phyloP scores from a whole-genome alignment of 1,140 invertebrate genomes.

The Ctenoplectra terminalis region DNA sequence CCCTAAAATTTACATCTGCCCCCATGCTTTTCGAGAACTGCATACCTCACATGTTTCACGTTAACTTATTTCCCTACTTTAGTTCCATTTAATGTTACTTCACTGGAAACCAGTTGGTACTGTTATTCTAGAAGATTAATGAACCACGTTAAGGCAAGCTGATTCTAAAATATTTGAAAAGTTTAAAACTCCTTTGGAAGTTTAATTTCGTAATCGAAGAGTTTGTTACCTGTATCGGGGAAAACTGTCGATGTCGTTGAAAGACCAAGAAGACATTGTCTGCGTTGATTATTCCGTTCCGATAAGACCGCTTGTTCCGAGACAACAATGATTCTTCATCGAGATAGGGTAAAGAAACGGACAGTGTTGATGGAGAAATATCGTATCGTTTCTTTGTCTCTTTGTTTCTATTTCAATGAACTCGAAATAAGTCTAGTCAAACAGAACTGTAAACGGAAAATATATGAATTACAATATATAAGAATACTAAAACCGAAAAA shows the following conservation, averaged over 20 bases:
- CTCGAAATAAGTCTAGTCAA: neutral
- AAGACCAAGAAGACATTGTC: slow-evolving; percentile 1
- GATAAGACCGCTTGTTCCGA: neutral
- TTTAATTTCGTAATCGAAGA: neutral
- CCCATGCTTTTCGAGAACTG: neutral
- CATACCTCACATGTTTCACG: neutral
- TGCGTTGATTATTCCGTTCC: slow-evolving; percentile 15
- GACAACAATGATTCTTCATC: slow-evolving; percentile 1
- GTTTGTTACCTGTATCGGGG: neutral
- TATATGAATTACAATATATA: too few species aligned
- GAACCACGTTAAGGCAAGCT: neutral
- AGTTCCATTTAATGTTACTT: neutral
- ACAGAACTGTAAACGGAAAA: neutral
- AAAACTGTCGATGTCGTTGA: neutral
- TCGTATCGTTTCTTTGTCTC: neutral
- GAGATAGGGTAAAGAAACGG: slow-evolving; percentile 1
- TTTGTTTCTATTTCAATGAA: neutral
- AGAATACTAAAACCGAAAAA: neutral
- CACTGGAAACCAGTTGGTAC: too few species aligned
- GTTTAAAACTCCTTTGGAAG: neutral
- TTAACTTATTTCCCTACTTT: neutral
- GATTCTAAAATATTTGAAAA: too few species aligned
- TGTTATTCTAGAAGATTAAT: neutral
- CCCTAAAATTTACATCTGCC: slow-evolving; percentile 8
- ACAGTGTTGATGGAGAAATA: neutral